Evolutionary conservation across 2,113 vertebrate genomes (phyloP).

Genomic region (Nesospiza acunhae): DNA sequence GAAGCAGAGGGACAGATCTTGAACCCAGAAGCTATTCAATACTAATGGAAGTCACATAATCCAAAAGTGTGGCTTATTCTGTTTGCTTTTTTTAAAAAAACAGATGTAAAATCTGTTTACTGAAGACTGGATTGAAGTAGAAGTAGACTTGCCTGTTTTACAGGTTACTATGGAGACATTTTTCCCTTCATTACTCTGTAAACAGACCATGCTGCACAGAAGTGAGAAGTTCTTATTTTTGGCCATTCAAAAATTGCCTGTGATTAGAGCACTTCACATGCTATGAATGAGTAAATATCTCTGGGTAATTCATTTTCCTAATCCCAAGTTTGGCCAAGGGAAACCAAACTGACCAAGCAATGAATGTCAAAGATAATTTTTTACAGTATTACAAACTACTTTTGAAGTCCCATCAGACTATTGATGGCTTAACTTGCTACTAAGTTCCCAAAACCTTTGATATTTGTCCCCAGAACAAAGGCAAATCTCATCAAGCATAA

Average conservation of each 20-base stretch:
- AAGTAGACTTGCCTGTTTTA: conserved; percentile 12
- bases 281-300: background rate
- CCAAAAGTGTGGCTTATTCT: background rate
- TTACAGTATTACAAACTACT: background rate
- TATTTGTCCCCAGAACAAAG: background rate
- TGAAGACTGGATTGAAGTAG: background rate
- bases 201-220: conserved; percentile 2
- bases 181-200: conserved; percentile 26
- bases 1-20: background rate
- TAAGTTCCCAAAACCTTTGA: background rate
- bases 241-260: background rate
- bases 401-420: background rate
- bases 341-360: background rate
- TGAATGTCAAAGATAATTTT: background rate
- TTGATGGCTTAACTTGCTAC: background rate
- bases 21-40: background rate
- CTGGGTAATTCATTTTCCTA: background rate
- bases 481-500: background rate
- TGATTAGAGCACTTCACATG: background rate
- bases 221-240: conserved; percentile 2
- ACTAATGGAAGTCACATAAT: background rate
- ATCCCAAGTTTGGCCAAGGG: background rate
- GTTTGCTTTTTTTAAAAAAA: background rate
- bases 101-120: conserved; percentile 6
- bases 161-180: conserved; percentile 59